Conservation (phyloP, 1,140 invertebrate genomes). For the Pachypsylla venusta region DNA sequence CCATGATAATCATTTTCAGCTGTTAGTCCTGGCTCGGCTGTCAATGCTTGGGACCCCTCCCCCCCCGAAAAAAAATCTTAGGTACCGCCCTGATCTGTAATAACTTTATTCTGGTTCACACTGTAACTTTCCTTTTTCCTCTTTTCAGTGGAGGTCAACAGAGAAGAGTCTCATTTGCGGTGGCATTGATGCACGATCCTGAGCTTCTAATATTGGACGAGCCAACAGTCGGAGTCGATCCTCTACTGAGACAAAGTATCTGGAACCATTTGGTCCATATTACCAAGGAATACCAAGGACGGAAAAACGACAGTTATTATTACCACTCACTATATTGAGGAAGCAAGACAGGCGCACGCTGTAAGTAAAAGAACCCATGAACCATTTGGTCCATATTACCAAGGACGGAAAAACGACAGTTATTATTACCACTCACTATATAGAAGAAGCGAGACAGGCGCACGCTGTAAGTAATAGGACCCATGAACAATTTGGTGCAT, state of each 20-base stretch:
- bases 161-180: conserved; percentile 69
- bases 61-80: no score
- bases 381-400: conserved; percentile 78
- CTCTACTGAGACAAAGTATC: conserved; percentile 74
- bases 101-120: no score
- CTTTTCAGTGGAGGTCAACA: conserved; percentile 72
- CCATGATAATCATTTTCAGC: no score
- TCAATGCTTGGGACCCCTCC: no score
- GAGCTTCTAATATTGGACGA: conserved; percentile 81
- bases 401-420: conserved; percentile 76
- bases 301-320: conserved; percentile 63
- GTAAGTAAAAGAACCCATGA: no score
- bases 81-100: no score
- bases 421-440: conserved; percentile 95
- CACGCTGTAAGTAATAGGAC: no score
- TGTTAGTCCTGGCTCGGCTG: no score
- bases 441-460: conserved; percentile 89
- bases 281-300: conserved; percentile 52
- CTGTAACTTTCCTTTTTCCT: no score
- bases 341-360: conserved; percentile 41
- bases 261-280: conserved; percentile 76
- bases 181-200: conserved; percentile 71
- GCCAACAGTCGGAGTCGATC: conserved; percentile 83
- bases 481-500: no score
- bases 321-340: conserved; percentile 89